A percentile compares a stretch with the other conserved stretches of the same genome.
Evolutionary conservation across 1,140 invertebrate species (phyloP).

Genomic region (Drosophila bocki): DNA sequence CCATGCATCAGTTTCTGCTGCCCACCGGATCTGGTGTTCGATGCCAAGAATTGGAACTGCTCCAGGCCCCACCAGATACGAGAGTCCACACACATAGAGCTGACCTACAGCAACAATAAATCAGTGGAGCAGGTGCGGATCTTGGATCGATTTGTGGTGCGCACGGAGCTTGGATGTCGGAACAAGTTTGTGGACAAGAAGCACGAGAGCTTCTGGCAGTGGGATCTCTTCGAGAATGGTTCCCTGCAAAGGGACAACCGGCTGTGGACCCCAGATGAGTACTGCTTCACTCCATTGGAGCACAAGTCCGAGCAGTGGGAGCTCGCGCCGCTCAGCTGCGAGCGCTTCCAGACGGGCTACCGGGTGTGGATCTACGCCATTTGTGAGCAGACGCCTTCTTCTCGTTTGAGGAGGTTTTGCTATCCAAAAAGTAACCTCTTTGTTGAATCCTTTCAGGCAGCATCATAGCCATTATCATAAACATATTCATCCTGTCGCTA

Average conservation of each 20-base stretch:
- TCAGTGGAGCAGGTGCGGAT: conserved; percentile 62
- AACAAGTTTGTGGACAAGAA: conserved; percentile 71
- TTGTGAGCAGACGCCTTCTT: conserved; percentile 40
- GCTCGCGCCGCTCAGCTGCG: conserved; percentile 71
- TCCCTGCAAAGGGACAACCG: conserved; percentile 48
- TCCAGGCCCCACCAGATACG: conserved; percentile 16
- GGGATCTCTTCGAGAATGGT: conserved; percentile 67
- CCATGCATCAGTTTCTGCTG: conserved; percentile 80
- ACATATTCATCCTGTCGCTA: conserved; percentile 66
- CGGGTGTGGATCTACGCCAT: conserved; percentile 80
- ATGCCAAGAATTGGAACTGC: conserved; percentile 51
- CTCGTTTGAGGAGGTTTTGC: not conserved
- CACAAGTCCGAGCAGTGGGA: conserved; percentile 68
- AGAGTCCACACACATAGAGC: conserved; percentile 53
- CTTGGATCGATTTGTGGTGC: conserved; percentile 60
- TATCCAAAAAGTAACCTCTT: not conserved
- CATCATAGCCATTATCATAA: conserved; percentile 73
- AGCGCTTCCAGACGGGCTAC: conserved; percentile 74
- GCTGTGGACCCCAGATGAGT: conserved; percentile 72
- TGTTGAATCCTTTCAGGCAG: conserved; percentile 43
- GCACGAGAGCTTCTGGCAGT: conserved; percentile 71
- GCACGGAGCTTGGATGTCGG: conserved; percentile 65
- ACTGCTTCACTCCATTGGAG: conserved; percentile 74
- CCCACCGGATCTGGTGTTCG: conserved; percentile 49
- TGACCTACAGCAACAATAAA: conserved; percentile 41